Conservation (phyloP, 2,888 invertebrate species). For the Eupithecia inturbata region DNA sequence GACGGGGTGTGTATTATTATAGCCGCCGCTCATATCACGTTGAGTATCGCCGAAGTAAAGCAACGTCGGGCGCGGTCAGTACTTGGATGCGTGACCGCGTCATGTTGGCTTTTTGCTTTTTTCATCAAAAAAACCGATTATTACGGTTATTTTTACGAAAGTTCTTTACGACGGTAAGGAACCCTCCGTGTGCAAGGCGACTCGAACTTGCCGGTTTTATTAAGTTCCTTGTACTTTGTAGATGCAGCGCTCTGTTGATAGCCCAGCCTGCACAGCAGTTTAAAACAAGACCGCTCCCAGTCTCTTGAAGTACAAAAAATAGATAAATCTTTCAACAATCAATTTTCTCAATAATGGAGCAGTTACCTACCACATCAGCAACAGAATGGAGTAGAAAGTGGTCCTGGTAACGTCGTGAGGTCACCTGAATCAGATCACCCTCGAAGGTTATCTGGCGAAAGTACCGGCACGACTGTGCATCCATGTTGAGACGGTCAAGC, state of each 20-base stretch:
- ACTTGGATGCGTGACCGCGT: conserved; percentile 75
- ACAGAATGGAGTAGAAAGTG: conserved; percentile 63
- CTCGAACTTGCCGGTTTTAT: too few relatives aligned
- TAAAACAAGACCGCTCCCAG: not conserved
- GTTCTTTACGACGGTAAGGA: too few relatives aligned
- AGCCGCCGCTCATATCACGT: too few relatives aligned
- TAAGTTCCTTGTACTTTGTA: not conserved
- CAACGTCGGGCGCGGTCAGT: conserved; percentile 77
- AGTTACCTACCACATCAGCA: conserved; percentile 21
- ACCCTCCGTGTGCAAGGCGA: too few relatives aligned
- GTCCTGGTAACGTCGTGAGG: conserved; percentile 61
- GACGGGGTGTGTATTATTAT: too few relatives aligned
- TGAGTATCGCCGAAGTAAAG: too few relatives aligned
- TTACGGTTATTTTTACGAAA: too few relatives aligned
- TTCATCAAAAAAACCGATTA: too few relatives aligned
- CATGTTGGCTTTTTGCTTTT: not conserved
- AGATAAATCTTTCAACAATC: too few relatives aligned
- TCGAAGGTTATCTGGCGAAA: conserved; percentile 75
- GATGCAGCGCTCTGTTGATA: not conserved
- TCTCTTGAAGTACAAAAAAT: too few relatives aligned
- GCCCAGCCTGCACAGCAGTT: not conserved
- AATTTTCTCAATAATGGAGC: not conserved
- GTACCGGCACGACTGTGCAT: conserved; percentile 63
- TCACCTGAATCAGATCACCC: conserved; percentile 58
- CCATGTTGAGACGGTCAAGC: conserved; percentile 41